These are phyloP conservation scores for Plecturocebus donacophilus DNA, from an alignment of 2,113 vertebrate genomes.

Conservation along the genomic window DNA sequence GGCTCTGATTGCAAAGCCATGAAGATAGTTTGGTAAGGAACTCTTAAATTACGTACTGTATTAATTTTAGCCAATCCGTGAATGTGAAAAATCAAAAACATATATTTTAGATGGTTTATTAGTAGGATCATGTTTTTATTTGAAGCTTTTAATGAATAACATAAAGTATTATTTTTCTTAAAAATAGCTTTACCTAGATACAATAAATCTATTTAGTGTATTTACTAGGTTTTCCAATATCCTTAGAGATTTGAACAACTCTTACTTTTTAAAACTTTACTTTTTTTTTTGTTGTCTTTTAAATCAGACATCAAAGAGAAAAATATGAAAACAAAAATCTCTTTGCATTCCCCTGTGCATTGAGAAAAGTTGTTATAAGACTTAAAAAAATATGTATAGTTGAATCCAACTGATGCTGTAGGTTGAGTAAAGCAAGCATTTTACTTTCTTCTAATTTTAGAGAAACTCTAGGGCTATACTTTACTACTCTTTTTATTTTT, in stretches of 20 bases:
- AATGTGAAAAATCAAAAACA: not conserved
- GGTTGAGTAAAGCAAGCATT: not conserved
- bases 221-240: not conserved
- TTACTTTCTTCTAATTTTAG: not conserved
- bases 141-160: constrained; percentile 13
- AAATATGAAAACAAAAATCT: not conserved
- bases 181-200: not conserved
- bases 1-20: not conserved
- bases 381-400: not conserved
- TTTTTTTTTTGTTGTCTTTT: constrained; percentile 7
- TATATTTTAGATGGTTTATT: not conserved
- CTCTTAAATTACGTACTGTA: not conserved
- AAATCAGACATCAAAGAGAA: constrained; percentile 24
- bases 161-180: not conserved
- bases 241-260: not conserved
- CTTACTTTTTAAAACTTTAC: not conserved
- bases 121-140: not conserved
- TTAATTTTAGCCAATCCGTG: not conserved
- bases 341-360: not conserved
- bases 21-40: not conserved
- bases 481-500: not conserved
- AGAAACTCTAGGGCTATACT: not conserved
- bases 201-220: not conserved
- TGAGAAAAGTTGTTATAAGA: not conserved
- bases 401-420: not conserved